Base-by-base conservation (phyloP, 1,140 invertebrate species). In the Lineus longissimus region DNA sequence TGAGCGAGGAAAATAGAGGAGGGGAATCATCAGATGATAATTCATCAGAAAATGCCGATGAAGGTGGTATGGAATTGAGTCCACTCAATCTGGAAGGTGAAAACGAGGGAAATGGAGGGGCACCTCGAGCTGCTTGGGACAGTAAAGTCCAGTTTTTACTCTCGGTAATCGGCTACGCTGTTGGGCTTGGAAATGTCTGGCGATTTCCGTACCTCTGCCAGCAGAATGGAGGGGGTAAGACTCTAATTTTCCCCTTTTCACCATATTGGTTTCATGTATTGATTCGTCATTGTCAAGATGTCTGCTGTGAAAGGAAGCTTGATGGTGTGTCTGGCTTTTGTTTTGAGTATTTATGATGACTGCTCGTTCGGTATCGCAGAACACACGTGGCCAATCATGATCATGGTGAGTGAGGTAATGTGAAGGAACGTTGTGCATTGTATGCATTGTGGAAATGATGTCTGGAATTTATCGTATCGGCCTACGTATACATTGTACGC, bases 151-250 rank as follows among this genome's bases (percentile, higher is more conserved):
- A 82, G 55, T 82, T 83, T 64, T 66, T 82, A 30, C 65, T 82
- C 19, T 80, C 81, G 2, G 66, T 77, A 13, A 70, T 82, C 9
- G 74, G 76, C 19, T 75, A 73, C 54, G 76, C 81, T 7, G 81
- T 82, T 1, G 81, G 82, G 0, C 85, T 94, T 30, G 92, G 91
- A 29, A 94, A 93, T 76, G 93, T 94, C 59, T 94, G 92, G 93
- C 86, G 93, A 71, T 95, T 95, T 84, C 93, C 93, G 17, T 94
- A 94, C 76, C 82, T 94, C 58, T 93, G 91, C 76, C 92, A 94
- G 82, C 89, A 93, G 78, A 94, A 95, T 80, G 93, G 93, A 55
- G 92, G 93, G 81, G 92, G 91, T 77, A 57, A 17, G 36, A 51
- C 9, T 51, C 4, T 7, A 51, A 51, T 7, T 51, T 7, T 23